These are phyloP conservation scores for Momotus momota DNA, from an alignment of 2,797 vertebrate species.

Conservation along the genomic window DNA sequence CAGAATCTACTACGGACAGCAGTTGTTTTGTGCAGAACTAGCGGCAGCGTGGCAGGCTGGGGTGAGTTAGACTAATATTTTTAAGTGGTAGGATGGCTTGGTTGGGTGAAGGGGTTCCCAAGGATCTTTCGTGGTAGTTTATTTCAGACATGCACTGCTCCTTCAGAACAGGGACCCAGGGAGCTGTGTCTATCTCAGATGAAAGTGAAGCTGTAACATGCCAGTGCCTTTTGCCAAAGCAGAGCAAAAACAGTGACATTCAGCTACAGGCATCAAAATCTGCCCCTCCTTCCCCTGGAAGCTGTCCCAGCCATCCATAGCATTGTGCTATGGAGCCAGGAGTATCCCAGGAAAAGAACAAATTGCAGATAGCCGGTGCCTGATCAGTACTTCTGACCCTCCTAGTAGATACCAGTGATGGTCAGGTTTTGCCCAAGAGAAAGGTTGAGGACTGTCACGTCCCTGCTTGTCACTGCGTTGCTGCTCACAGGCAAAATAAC, in stretches of 20 bases:
- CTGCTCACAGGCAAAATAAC: neutral
- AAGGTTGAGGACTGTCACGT: neutral
- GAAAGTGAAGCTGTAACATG: neutral
- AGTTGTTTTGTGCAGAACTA: neutral
- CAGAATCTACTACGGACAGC: neutral
- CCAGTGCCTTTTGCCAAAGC: neutral
- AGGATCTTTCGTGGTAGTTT: neutral
- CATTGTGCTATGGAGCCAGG: neutral
- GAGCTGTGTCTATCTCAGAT: neutral
- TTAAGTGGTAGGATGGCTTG: neutral
- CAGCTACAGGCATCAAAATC: neutral
- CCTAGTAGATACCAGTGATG: neutral
- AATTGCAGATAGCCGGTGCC: neutral
- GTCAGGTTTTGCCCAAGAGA: neutral
- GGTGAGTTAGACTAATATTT: neutral
- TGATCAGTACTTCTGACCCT: neutral
- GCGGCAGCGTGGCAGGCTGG: neutral
- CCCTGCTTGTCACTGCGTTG: neutral
- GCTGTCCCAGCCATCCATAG: neutral
- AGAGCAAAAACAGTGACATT: neutral
- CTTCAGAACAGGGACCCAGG: neutral
- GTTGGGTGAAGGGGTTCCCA: neutral
- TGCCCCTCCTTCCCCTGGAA: neutral
- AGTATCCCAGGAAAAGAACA: neutral
- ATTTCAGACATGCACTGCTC: neutral